Evolutionary conservation across 2,113 vertebrate genomes (phyloP).

Genomic region (Ranitomeya imitator): DNA sequence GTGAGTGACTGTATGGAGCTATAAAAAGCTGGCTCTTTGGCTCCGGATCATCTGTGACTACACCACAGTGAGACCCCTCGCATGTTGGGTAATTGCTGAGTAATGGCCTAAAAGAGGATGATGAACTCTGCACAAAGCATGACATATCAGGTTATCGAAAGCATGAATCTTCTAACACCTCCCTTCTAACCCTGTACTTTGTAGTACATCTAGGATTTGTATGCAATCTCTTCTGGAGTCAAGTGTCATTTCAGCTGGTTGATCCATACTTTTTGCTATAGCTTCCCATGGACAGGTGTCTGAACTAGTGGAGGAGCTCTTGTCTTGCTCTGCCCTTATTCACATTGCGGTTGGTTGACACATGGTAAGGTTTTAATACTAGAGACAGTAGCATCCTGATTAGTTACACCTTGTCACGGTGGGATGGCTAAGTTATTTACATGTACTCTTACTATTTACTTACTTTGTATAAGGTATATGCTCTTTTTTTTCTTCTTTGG

Average conservation of each 20-base stretch:
- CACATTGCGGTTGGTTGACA: no score
- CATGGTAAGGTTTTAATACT: no score
- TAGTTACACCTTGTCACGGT: no score
- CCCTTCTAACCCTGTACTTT: neutral
- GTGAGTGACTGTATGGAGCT: neutral
- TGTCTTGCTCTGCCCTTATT: no score
- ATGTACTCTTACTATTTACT: no score
- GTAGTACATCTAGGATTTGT: neutral
- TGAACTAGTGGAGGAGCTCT: no score
- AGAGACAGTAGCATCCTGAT: no score
- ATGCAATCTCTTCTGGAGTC: neutral
- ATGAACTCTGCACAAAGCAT: neutral
- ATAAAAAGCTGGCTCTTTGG: constrained; percentile 21
- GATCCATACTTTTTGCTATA: neutral
- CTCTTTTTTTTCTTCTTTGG: no score
- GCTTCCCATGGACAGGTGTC: no score
- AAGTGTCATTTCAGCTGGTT: neutral
- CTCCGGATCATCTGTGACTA: constrained; percentile 14
- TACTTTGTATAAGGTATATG: no score
- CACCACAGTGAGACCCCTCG: neutral
- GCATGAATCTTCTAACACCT: no score
- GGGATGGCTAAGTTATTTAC: no score
- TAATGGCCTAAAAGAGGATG: constrained; percentile 16
- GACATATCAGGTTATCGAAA: neutral
- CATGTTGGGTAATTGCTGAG: constrained; percentile 20